Conservation (phyloP, 2,113 vertebrate genomes). For the Charadrius vociferus region DNA sequence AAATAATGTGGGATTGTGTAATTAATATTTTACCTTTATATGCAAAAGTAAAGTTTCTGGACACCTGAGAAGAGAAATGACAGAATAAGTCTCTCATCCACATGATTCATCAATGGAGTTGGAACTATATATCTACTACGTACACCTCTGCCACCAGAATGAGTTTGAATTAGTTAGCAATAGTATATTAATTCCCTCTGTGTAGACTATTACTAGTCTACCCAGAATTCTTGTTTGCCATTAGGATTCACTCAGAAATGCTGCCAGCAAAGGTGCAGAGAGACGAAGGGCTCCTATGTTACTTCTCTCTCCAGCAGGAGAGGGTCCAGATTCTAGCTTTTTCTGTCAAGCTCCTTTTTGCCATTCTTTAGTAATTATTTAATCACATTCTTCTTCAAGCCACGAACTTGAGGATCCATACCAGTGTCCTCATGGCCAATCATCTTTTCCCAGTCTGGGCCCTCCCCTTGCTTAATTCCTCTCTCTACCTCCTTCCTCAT, state of each 20-base stretch:
- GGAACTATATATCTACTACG: accelerated
- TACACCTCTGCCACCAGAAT: not conserved
- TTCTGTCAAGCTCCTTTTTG: not conserved
- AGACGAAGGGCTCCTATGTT: not conserved
- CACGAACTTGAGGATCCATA: not conserved
- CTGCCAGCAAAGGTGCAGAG: not conserved
- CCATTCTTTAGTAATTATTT: not conserved
- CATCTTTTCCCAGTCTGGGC: not conserved
- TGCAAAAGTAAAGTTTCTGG: not conserved
- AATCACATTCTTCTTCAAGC: not conserved
- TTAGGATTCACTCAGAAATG: not conserved
- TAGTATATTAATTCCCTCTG: not conserved
- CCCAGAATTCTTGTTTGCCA: not conserved
- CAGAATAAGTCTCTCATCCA: not conserved
- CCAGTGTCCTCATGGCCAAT: not conserved
- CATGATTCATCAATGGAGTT: not conserved
- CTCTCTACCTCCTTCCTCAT: not conserved
- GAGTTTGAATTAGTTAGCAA: not conserved
- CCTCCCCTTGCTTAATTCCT: not conserved
- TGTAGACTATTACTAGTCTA: not conserved
- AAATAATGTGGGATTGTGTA: not conserved
- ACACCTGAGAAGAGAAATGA: not conserved
- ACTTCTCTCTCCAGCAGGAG: not conserved
- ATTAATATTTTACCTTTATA: not conserved
- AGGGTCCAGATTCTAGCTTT: not conserved